phyloP scores from a whole-genome alignment of 2,888 invertebrate genomes.

The Hanleya hanleyi region DNA sequence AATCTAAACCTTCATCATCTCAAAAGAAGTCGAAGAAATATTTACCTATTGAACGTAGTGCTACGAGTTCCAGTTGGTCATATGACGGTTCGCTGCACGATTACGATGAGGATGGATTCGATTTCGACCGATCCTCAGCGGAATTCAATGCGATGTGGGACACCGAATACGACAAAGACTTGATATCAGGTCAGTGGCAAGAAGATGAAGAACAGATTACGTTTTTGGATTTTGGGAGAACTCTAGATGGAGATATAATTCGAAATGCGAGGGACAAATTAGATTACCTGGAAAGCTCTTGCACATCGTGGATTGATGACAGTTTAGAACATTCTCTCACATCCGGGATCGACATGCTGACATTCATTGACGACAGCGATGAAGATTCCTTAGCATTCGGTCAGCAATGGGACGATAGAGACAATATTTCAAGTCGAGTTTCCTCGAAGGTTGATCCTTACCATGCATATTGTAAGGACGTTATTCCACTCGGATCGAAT shows the following conservation, averaged over 20 bases:
- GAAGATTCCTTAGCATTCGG: not conserved
- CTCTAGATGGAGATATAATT: not conserved
- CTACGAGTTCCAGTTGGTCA: no score
- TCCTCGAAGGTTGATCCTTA: not conserved
- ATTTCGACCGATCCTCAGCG: not conserved
- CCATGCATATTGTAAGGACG: not conserved
- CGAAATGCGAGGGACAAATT: not conserved
- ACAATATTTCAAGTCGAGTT: not conserved
- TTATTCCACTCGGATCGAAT: not conserved
- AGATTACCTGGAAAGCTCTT: not conserved
- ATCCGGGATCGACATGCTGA: not conserved
- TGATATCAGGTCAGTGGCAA: not conserved
- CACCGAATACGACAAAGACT: not conserved
- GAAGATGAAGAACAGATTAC: not conserved
- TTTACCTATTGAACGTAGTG: no score
- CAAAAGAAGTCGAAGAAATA: no score
- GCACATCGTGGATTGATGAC: not conserved
- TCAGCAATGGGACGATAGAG: not conserved
- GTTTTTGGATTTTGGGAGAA: no score
- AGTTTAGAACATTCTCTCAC: not conserved
- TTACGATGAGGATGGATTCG: no score
- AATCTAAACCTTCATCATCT: no score
- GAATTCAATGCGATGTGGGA: conserved; percentile 5
- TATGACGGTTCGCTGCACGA: no score
- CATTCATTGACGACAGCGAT: conserved; percentile 1